Evolutionary conservation across 2,113 vertebrate species (phyloP).

Genomic region (Rhinopomastus cyanomelas): DNA sequence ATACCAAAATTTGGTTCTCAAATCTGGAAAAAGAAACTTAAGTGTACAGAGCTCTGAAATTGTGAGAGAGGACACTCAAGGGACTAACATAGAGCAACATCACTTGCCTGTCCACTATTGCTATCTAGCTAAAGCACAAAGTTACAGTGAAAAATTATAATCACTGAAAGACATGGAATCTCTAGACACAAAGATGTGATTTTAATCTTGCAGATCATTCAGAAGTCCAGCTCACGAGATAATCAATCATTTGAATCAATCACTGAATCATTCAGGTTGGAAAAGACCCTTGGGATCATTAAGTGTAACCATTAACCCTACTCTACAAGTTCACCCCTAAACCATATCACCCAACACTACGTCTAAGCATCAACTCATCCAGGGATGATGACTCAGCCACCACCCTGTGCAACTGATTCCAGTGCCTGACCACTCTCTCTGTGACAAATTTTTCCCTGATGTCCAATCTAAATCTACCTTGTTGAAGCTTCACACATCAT

Average conservation of each 20-base stretch:
- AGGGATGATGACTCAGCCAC: too few relatives aligned
- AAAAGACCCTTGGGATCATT: too few relatives aligned
- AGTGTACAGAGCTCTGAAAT: background rate
- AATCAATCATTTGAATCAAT: background rate
- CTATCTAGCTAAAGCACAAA: background rate
- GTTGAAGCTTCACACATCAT: background rate
- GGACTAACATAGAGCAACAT: background rate
- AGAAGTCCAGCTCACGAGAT: background rate
- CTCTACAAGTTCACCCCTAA: too few relatives aligned
- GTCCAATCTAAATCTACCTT: too few relatives aligned
- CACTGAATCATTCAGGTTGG: too few relatives aligned
- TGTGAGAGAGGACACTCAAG: background rate
- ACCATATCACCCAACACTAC: too few relatives aligned
- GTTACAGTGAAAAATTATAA: background rate
- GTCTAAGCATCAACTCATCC: too few relatives aligned
- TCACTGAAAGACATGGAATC: background rate
- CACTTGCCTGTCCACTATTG: background rate
- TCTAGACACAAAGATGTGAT: background rate
- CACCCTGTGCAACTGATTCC: too few relatives aligned
- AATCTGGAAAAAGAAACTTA: background rate
- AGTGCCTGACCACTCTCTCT: too few relatives aligned
- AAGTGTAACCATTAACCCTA: too few relatives aligned
- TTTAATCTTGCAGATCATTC: background rate
- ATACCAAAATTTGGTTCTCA: background rate
- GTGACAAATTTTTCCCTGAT: too few relatives aligned